A percentile compares a stretch with the other conserved stretches of the same genome.
phyloP scores from a whole-genome alignment of 2,888 invertebrate species.

The Portevinia maculata region DNA sequence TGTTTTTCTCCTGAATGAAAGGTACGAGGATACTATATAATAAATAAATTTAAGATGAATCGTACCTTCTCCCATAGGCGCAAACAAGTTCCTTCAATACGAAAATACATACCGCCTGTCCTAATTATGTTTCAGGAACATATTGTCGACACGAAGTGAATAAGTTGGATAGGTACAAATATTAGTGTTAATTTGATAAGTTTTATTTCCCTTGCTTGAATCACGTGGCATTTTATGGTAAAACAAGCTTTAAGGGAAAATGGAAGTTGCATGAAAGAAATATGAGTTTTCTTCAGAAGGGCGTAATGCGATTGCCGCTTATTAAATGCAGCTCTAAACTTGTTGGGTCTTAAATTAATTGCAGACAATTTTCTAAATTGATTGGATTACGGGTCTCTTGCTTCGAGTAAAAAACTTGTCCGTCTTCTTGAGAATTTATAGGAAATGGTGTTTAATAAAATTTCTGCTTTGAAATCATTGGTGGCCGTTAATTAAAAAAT shows the following conservation, averaged over 20 bases:
- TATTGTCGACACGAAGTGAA: slow-evolving; percentile 28
- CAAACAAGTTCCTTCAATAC: slow-evolving; percentile 37
- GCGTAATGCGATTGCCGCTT: slow-evolving; percentile 18
- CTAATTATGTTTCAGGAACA: slow-evolving; percentile 44
- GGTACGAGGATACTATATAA: slow-evolving; percentile 30
- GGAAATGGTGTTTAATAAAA: background rate
- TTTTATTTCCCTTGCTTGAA: slow-evolving; percentile 2
- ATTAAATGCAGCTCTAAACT: slow-evolving; percentile 32
- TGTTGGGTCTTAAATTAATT: slow-evolving; percentile 34
- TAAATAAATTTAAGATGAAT: slow-evolving; percentile 34
- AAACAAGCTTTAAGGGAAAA: background rate
- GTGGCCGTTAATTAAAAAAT: no score
- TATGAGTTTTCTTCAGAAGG: slow-evolving; percentile 4
- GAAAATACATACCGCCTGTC: slow-evolving; percentile 48
- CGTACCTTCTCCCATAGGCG: slow-evolving; percentile 22
- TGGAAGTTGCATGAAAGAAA: slow-evolving; percentile 10
- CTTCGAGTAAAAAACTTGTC: background rate
- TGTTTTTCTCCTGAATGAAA: background rate
- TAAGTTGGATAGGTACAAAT: slow-evolving; percentile 17
- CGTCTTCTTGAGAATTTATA: background rate
- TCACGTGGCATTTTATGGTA: slow-evolving; percentile 5
- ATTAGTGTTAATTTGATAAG: slow-evolving; percentile 40
- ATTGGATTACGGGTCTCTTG: slow-evolving; percentile 25
- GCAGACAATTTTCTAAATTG: slow-evolving; percentile 34
- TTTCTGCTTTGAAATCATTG: no score